A percentile compares a stretch with the other conserved stretches of the same genome.
Evolutionary conservation across 53 echinoderm and acorn worm genomes (phyloP).

Genomic region (Temnopleurus reevesii): DNA sequence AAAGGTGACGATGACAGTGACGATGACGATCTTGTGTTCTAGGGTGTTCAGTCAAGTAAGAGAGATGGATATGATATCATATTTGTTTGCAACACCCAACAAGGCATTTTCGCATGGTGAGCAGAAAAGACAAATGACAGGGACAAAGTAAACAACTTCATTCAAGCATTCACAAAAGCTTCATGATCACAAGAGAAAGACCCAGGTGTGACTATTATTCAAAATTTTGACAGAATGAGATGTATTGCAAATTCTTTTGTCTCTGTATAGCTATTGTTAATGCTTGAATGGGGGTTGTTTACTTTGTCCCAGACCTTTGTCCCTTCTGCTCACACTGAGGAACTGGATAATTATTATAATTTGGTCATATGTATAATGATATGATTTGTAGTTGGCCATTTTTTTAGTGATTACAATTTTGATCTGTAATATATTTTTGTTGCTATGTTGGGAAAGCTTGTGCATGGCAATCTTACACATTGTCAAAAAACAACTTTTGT

Average conservation of each 20-base stretch:
- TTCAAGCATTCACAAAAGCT: too few relatives aligned
- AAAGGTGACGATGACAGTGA: constrained; percentile 12
- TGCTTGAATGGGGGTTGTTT: too few relatives aligned
- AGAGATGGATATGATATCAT: not conserved
- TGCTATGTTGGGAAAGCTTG: not conserved
- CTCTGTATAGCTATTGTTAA: too few relatives aligned
- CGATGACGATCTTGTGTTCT: constrained; percentile 44
- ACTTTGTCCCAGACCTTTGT: too few relatives aligned
- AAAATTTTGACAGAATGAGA: too few relatives aligned
- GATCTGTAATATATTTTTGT: not conserved
- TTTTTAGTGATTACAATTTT: not conserved
- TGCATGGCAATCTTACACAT: not conserved
- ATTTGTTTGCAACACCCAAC: not conserved
- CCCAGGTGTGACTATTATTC: too few relatives aligned
- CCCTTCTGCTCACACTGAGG: too few relatives aligned
- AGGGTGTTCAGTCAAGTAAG: not conserved
- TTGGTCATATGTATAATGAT: not conserved
- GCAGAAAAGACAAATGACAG: too few relatives aligned
- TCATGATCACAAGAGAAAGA: too few relatives aligned
- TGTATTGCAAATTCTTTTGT: too few relatives aligned
- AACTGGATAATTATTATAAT: too few relatives aligned
- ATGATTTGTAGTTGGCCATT: not conserved
- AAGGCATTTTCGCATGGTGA: not conserved
- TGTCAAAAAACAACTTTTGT: not conserved
- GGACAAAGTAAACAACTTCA: too few relatives aligned